Conservation (phyloP, 2,797 vertebrate species). For the Luscinia luscinia region DNA sequence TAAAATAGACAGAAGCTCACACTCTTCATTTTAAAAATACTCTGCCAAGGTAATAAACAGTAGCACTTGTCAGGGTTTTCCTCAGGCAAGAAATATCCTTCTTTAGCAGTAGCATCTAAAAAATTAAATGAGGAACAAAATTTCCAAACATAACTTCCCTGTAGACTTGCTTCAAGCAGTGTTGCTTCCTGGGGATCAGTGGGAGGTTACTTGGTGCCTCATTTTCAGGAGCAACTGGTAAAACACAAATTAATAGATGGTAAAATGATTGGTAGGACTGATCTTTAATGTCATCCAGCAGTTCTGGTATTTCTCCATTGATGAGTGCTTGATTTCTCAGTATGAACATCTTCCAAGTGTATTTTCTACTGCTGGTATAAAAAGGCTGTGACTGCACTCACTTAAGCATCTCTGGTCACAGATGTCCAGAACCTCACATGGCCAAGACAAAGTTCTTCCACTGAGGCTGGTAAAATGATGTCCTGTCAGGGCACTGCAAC, state of each 20-base stretch:
- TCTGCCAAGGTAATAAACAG: neutral
- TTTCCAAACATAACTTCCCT: neutral
- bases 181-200: neutral
- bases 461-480: neutral
- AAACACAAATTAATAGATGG: neutral
- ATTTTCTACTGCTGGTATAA: neutral
- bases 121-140: neutral
- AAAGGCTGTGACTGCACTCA: neutral
- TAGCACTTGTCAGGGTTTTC: neutral
- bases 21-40: neutral
- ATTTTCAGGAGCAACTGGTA: neutral
- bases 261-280: neutral
- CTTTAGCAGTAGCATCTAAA: neutral
- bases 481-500: neutral
- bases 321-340: neutral
- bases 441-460: neutral
- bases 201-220: neutral
- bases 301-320: neutral
- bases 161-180: neutral
- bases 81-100: neutral
- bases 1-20: neutral
- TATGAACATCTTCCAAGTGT: neutral
- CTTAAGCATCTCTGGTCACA: neutral
- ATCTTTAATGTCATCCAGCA: rapidly evolving
- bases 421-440: neutral